Conservation (phyloP, 2,113 vertebrate species). For the Hippolais icterina region DNA sequence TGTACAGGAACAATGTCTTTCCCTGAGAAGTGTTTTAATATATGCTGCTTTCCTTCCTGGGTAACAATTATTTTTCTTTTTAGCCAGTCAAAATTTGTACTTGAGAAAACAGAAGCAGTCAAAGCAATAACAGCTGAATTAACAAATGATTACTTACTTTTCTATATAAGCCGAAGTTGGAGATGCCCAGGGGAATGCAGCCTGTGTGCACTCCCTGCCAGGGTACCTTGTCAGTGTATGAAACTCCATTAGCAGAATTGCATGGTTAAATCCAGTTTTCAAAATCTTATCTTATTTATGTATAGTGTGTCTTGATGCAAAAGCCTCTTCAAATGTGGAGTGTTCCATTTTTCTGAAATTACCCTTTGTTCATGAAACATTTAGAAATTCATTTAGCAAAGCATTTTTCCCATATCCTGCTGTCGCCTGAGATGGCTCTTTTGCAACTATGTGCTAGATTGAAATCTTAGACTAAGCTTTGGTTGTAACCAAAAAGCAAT, state of each 20-base stretch:
- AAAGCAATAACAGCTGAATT: background rate
- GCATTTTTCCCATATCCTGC: background rate
- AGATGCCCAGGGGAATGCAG: background rate
- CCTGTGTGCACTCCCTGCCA: accelerated
- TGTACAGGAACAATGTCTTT: background rate
- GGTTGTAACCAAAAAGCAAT: slow-evolving; percentile 5
- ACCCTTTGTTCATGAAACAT: background rate
- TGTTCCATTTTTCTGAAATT: background rate
- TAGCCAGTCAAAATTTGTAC: background rate
- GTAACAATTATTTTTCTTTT: background rate
- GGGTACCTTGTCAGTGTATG: background rate
- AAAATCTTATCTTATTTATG: background rate
- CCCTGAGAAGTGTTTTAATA: background rate
- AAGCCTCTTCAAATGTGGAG: background rate
- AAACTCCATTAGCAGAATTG: background rate
- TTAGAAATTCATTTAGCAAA: background rate
- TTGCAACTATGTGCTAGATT: background rate
- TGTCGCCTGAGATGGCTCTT: background rate
- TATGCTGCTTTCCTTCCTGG: background rate
- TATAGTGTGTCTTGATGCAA: background rate
- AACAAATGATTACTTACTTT: background rate
- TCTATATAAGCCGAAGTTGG: background rate
- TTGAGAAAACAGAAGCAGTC: background rate
- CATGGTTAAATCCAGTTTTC: background rate
- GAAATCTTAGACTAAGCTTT: background rate